A percentile compares a stretch with the other conserved stretches of the same genome.
Conservation (phyloP, 1,140 invertebrate genomes). For the Anastrepha obliqua region DNA sequence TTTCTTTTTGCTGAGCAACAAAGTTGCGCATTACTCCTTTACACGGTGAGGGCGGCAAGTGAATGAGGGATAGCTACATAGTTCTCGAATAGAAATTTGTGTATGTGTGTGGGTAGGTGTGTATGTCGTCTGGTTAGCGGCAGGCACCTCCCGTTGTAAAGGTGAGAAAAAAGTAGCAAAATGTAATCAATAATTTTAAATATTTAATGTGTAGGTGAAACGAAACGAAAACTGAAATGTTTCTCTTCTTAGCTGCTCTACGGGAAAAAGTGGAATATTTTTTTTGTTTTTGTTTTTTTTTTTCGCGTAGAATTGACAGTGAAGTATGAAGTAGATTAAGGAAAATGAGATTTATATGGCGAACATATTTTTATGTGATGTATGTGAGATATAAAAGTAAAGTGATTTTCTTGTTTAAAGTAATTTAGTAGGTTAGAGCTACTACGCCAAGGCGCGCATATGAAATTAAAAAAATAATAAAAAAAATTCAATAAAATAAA, state of each 20-base stretch:
- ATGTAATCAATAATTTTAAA: slow-evolving; percentile 73
- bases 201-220: slow-evolving; percentile 69
- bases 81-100: neutral
- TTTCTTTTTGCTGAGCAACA: neutral
- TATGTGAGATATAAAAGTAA: slow-evolving; percentile 10
- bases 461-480: neutral
- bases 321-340: slow-evolving; percentile 43
- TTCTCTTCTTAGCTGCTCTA: neutral
- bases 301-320: slow-evolving; percentile 4
- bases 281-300: neutral
- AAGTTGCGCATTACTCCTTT: slow-evolving; percentile 42
- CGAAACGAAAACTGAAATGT: slow-evolving; percentile 47
- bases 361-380: slow-evolving; percentile 43
- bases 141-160: neutral
- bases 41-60: neutral
- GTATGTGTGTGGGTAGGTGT: neutral
- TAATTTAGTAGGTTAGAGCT: neutral
- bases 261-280: neutral
- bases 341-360: slow-evolving; percentile 39
- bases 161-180: slow-evolving; percentile 50
- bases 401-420: slow-evolving; percentile 3
- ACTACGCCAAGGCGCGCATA: neutral
- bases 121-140: neutral
- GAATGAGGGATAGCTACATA: neutral
- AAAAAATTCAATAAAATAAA: too few species aligned